Base-by-base conservation (phyloP, 2,888 invertebrate genomes). In the Himalopsyche japonica region DNA sequence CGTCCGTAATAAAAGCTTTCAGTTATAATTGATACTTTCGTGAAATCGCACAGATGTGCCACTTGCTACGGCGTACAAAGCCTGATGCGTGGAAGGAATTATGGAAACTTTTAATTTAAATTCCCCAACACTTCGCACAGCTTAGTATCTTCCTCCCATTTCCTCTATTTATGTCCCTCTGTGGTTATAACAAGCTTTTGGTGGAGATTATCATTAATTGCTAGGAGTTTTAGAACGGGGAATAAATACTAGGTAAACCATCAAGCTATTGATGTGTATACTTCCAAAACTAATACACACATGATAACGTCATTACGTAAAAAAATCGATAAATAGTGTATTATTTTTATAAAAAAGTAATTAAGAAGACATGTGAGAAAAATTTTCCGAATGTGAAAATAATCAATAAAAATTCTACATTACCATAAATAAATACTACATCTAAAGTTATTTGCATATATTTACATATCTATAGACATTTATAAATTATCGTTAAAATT, bases 21-120 rank as follows among this genome's bases (percentile, higher is more conserved):
- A 81, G 80, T 85, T 85, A 86, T 84, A 86, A 86, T 84, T 84
- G 85, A 85, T 86, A 86, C 84, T 86, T 85, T 85, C 43, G 80
- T 48, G 84, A 80, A 76, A 80, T 43, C 78, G 76, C 79, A 47
- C 86, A 86, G 84, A 85, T 86, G 86, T 76, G 86, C 34, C 86
- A 49, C 83, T 32, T 37, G 49, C 70, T 43, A 80, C 20, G 37
- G n/a, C 80, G 64, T 77, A 57, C 57, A 57, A 57, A 57, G 57
- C 57, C 57, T 57, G 64, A 64, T 32, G 37, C 34, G 70, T 70
- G 47, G 83, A 20, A 57, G 27, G 57, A 79, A 20, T 49, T 48
- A 49, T 30, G 79, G 32, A 80, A 82, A 84, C 80, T 84, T 84
- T 84, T 80, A 82, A 82, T 84, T 84, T 84, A 47, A 84, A 76